Evolutionary conservation across 1,140 invertebrate genomes (phyloP), one percentile per base, ranked within the genome.

Genomic region (Microplitis demolitor): DNA sequence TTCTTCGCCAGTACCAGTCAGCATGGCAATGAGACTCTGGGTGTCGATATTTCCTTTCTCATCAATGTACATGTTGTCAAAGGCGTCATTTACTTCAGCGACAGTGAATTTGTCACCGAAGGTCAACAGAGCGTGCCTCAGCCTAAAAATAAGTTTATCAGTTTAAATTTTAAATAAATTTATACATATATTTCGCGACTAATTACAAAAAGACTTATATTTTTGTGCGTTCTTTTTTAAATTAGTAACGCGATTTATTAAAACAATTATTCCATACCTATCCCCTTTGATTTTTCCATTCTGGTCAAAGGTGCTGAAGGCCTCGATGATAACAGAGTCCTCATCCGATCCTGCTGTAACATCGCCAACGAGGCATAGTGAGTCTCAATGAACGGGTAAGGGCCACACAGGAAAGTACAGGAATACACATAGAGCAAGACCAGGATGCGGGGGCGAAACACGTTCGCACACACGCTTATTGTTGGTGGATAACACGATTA

Each of bases 21-120:
- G 90, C 90, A 95, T 93, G 82, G 91, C 89, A 87, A 97, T 95
- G 78, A 97, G 93, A 83, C 93, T 93, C 74, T 88, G 89, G 84
- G 96, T 97, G 89, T 98, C 96, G 82, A 99, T 96, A 88, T 93
- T 93, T 83, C 96, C 95, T 80, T 94, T 94, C 84, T 95, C 94
- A 86, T 97, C 95, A 81, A 98, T 95, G 35, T 95, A 95, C 90
- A 98, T 96, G 87, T 97, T 95, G 87, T 98, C 97, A 88, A 93
- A 98, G 56, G 96, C 96, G 83, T 98, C 96, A 86, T 97, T 94
- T 80, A 97, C 93, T 88, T 99, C 97, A 83, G 96, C 93, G 80
- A 91, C 89, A 80, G 91, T 91, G 91, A 98, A 98, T 89, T 98
- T 98, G 85, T 99, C 97, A 79, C 97, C 97, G 92, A 94, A 98